Evolutionary conservation across 2,113 vertebrate species (phyloP), one percentile per base, ranked within the genome.

Genomic region (Neopipo cinnamomea): DNA sequence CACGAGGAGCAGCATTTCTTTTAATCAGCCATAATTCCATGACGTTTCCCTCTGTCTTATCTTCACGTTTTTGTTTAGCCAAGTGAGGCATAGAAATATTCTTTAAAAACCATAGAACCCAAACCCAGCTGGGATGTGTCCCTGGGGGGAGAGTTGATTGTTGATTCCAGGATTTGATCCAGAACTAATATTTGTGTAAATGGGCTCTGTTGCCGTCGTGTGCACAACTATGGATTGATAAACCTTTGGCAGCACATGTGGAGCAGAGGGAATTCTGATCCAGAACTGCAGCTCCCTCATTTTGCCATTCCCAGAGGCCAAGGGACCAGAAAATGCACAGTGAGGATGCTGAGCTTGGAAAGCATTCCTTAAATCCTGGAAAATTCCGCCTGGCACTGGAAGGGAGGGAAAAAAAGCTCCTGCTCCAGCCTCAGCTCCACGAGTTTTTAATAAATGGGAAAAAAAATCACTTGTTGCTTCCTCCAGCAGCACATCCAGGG

Each of bases 191-290:
- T 50, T 56, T 41, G 47, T 61, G 65, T 12, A 30, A 44, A 19
- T 21, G 49, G 44, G 27, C 61, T 72, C 52, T 3, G 11, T 1
- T 83, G 77, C 37, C 61, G 25, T 42, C 16, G 3, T 14, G 12
- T 23, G 39, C 76, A 50, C 1, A 44, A 1, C 27, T 75, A 18
- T 8, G 30, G 84, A 23, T 68, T 79, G 75, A 19, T 2, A 31
- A 81, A 84, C 35, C 46, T 65, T 33, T 53, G 91, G 93, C 20
- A 65, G 84, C 39, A 28, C 37, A 47, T 5, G 2, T 58, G n/a
- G 23, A 81, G 50, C 85, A 71, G 39, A 80, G 76, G 95, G 93
- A 95, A 72, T 35, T 94, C 77, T 94, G 67, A 81, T 81, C 93
- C 89, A 19, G 35, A 74, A 35, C 66, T 67, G 85, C 84, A 63